Percentiles rank a stretch among this genome's conserved stretches.
Conservation (phyloP, 2,888 invertebrate species). For the Himalopsyche anomala region DNA sequence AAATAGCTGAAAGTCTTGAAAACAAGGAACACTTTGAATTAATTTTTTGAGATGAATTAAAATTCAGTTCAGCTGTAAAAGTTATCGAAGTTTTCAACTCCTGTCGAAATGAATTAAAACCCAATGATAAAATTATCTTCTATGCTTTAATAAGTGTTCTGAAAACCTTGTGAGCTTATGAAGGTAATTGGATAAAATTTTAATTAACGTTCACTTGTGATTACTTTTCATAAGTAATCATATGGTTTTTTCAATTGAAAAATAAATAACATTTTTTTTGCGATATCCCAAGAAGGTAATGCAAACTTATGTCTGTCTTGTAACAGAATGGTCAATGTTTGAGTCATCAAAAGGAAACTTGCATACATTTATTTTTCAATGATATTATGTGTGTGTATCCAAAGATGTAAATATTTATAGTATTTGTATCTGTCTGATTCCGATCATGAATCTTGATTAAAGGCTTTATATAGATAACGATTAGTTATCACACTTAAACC, state of each 20-base stretch:
- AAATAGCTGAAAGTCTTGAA: not conserved
- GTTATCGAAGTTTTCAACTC: constrained; percentile 13
- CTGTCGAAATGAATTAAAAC: constrained; percentile 4
- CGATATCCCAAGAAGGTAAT: too few species aligned
- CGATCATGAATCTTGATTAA: too few species aligned
- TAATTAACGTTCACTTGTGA: constrained; percentile 14
- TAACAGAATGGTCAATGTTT: too few species aligned
- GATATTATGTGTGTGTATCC: too few species aligned
- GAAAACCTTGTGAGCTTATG: not conserved
- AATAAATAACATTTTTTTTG: too few species aligned
- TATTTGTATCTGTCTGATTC: too few species aligned
- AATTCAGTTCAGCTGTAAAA: constrained; percentile 25
- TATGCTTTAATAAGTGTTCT: not conserved
- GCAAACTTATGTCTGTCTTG: too few species aligned
- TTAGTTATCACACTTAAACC: too few species aligned
- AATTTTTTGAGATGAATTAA: constrained; percentile 13
- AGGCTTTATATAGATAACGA: too few species aligned
- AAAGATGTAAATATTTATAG: too few species aligned
- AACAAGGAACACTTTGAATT: not conserved
- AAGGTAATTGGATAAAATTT: not conserved
- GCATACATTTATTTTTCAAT: too few species aligned
- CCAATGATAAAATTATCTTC: constrained; percentile 20
- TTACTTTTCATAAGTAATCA: not conserved
- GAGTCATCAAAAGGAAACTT: too few species aligned
- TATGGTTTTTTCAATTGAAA: not conserved